Base-by-base conservation (phyloP, 1,140 invertebrate species). In the Drosophila subobscura region DNA sequence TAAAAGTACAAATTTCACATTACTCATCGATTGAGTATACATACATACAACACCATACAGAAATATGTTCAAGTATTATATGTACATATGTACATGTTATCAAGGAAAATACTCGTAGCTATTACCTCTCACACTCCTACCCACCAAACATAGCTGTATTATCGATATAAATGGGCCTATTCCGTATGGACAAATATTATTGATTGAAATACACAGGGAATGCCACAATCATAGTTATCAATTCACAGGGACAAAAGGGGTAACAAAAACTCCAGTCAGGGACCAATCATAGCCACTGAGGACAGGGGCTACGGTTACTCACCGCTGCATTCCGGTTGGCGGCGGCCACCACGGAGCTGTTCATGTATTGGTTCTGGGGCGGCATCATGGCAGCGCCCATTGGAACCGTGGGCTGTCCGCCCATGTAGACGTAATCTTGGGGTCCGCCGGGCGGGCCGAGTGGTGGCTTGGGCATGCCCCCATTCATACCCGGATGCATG, bases 311-410 rank as follows among this genome's bases (percentile, higher is more conserved):
- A 45, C 14, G 14, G 10, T 5, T 54, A 91, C 90, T 91, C 50
- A 91, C 90, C 79, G 90, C 90, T 78, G 90, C 89, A 84, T 91
- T 91, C 49, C 90, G 73, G 71, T 89, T 91, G 54, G 80, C 89
- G 37, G 85, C 78, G 33, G 84, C 76, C 55, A 79, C 86, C n/a
- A 75, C 88, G 23, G 89, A 89, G 54, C 79, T 91, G 54, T 89
- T 91, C 90, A 91, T 90, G 45, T 88, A 91, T 57, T 90, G 90
- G 75, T 89, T 91, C 57, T 91, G 90, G 42, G 77, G 90, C 51
- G 90, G 86, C 86, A 91, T 85, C 72, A 91, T 74, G 5, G 84
- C 84, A 23, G 81, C 76, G 5, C 79, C 80, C 61, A 89, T 84
- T 25, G 79, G 85, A n/a, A 81, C 79, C 2, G 77, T 79, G 2